Base-by-base conservation (phyloP, 2,888 invertebrate genomes). In the Zygaena filipendulae region DNA sequence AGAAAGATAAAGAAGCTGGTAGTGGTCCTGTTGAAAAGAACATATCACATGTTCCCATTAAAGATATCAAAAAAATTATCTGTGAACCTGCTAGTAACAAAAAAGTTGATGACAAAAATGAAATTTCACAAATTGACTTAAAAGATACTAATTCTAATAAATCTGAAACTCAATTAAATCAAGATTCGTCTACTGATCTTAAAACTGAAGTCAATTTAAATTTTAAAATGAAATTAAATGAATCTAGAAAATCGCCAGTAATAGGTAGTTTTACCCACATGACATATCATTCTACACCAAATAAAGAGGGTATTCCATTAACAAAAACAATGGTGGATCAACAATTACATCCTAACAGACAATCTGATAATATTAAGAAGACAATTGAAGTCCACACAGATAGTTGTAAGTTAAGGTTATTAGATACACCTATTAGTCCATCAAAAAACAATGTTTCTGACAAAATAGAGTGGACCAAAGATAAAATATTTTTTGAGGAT, bases 351-450 rank as follows among this genome's bases (percentile, higher is more conserved):
- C 72, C 79, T 6, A 75, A 48, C 31, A 57, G 75, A 34, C 69
- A 75, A 49, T 68, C 70, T 19, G 77, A 77, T 39, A 74, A 69
- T 49, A 52, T 64, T 4, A 77, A 74, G 38, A 74, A 77, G 42
- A 77, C 69, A 5, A 77, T 79, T 40, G 79, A 79, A 52, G 72
- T 77, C 9, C 70, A 72, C 30, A 77, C 75, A 27, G 75, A 75
- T 32, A 57, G 34, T 42, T 49, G 42, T 27, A 71, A 66, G 35
- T 61, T 49, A 31, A 67, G 50, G 45, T 21, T 39, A 22, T 29
- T 42, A 16, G 70, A 71, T 27, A 36, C 35, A 18, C 28, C 41
- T 23, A 8, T n/a, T n/a, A n/a, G n/a, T n/a, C n/a, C n/a, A n/a
- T n/a, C n/a, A n/a, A n/a, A n/a, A n/a, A n/a, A n/a, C n/a, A n/a